Base-by-base conservation (phyloP, 2,113 vertebrate genomes). In the Tragelaphus scriptus region DNA sequence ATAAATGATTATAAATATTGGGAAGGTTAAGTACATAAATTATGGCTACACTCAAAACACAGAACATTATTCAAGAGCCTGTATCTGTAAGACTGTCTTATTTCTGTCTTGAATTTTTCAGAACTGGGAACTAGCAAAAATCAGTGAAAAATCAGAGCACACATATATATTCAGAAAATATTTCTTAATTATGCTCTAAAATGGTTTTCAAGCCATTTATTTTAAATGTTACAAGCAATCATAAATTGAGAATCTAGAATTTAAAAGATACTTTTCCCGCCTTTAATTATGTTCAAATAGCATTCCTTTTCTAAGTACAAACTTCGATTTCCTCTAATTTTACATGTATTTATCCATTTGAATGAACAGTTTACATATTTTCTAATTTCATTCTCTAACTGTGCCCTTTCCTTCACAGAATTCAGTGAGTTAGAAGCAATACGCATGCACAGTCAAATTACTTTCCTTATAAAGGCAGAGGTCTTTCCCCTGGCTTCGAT, bases 401-500 rank as follows among this genome's bases (percentile, higher is more conserved):
- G 9, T 56, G 30, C 11, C 44, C 7, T 93, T 88, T 55, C 81
- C 75, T 79, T 90, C 28, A 53, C 10, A 75, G 87, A 93, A 94
- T 40, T 86, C 65, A 59, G 63, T 75, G 92, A 93, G 65, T 88
- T 85, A 85, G 14, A 91, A 26, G 16, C 13, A 86, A 16, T 51
- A 32, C 28, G 40, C 49, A 77, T 21, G n/a, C 53, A 36, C 15
- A 80, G 86, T 94, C 51, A 95, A 97, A 94, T 16, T 13, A 19
- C 36, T 96, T 88, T 94, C 81, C n/a, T 90, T 84, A 80, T 71
- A 85, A 93, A 95, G 88, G 93, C 44, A 90, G 90, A 85, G 91
- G 82, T 93, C 91, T 97, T 96, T 93, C 28, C 95, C 79, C 10
- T 96, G 51, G 94, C 93, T 94, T 93, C 85, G 93, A 85, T 95